Evolutionary conservation across 2,797 vertebrate species (phyloP).

Genomic region (Chiroxiphia lanceolata): DNA sequence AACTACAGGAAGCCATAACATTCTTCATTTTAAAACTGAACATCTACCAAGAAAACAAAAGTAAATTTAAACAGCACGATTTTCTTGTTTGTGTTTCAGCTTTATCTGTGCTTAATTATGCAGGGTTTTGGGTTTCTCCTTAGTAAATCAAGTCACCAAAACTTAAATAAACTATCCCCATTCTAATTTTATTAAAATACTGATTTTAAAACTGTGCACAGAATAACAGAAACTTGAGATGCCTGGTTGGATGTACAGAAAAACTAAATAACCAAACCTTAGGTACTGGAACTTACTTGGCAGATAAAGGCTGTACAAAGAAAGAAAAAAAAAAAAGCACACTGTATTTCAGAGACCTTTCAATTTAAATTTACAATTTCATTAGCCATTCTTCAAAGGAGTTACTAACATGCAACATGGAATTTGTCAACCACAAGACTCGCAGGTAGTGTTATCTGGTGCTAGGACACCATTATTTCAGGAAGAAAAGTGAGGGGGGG

Average conservation of each 20-base stretch:
- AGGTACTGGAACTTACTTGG: background rate
- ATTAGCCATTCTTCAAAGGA: conserved; percentile 37
- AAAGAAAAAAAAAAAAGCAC: background rate
- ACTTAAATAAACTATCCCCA: conserved; percentile 53
- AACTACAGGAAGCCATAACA: background rate
- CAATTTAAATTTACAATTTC: conserved; percentile 51
- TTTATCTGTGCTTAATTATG: conserved; percentile 50
- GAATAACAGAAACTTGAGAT: conserved; percentile 63
- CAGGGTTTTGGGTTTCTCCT: conserved; percentile 48
- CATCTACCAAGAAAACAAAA: background rate
- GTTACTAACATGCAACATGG: background rate
- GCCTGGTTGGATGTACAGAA: background rate
- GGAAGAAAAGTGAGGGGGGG: background rate
- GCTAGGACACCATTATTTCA: conserved; percentile 12
- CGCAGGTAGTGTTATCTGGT: background rate
- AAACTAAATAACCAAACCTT: conserved; percentile 40
- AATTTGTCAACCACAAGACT: background rate
- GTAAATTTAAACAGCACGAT: conserved; percentile 39
- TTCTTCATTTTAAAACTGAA: conserved; percentile 21
- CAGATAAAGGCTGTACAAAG: background rate
- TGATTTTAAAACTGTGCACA: conserved; percentile 32
- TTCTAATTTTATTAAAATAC: conserved; percentile 56
- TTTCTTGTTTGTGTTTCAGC: conserved; percentile 64
- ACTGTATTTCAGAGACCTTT: conserved; percentile 12
- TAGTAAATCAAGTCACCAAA: conserved; percentile 26